Evolutionary conservation across 2,113 vertebrate species (phyloP).

Genomic region (Gymnorhina tibicen): DNA sequence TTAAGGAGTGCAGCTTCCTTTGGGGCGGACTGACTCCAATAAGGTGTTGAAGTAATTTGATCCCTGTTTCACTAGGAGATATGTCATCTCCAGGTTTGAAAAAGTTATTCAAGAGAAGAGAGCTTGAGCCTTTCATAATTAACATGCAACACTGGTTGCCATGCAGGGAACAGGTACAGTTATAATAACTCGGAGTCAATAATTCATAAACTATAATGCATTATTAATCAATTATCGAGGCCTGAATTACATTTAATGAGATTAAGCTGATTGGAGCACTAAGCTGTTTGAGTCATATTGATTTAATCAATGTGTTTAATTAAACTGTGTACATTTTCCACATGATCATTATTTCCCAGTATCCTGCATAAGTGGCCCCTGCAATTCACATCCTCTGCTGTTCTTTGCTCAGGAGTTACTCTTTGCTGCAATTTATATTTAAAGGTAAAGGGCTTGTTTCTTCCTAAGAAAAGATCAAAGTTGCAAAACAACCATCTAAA

Average conservation of each 20-base stretch:
- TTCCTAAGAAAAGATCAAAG: not conserved
- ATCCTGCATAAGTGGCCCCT: conserved; percentile 49
- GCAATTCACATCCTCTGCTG: conserved; percentile 33
- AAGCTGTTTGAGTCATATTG: conserved; percentile 76
- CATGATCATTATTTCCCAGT: conserved; percentile 70
- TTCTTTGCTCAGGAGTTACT: conserved; percentile 25
- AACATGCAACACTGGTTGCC: conserved; percentile 65
- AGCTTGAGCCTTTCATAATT: conserved; percentile 60
- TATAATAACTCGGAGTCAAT: conserved; percentile 78
- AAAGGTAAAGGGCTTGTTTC: conserved; percentile 45
- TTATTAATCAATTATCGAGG: conserved; percentile 83
- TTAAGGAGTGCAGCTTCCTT: conserved; percentile 25
- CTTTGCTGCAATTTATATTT: conserved; percentile 34
- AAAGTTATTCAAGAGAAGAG: conserved; percentile 54
- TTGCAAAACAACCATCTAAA: not conserved
- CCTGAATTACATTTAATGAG: conserved; percentile 79
- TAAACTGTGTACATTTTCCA: conserved; percentile 76
- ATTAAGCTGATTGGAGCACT: conserved; percentile 77
- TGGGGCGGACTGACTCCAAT: not conserved
- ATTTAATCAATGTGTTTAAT: conserved; percentile 82
- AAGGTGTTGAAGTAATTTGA: conserved; percentile 58
- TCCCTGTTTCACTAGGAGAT: conserved; percentile 42
- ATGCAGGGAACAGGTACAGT: conserved; percentile 56
- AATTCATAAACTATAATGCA: conserved; percentile 80
- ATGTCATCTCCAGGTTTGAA: conserved; percentile 52